A percentile compares a stretch with the other conserved stretches of the same genome.
These are phyloP conservation scores for Trachymyrmex cornetzi DNA, from an alignment of 1,140 invertebrate genomes.

Conservation along the genomic window DNA sequence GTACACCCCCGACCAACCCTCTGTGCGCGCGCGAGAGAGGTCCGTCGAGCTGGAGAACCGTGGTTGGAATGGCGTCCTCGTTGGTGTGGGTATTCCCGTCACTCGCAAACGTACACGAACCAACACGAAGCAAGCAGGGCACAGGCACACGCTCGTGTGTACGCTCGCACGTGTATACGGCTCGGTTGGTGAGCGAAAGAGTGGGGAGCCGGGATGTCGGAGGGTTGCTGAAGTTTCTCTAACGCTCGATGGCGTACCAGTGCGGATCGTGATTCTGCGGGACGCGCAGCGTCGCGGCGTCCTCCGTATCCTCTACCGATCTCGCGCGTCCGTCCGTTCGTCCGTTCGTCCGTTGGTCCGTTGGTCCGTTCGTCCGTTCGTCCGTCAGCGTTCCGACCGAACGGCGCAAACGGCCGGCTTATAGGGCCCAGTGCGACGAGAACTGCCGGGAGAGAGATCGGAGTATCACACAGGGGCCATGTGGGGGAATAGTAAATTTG, in stretches of 20 bases:
- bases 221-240: conserved; percentile 82
- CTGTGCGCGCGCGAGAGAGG: conserved; percentile 73
- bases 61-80: conserved; percentile 46
- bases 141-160: conserved; percentile 9
- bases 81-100: conserved; percentile 55
- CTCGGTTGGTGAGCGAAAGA: conserved; percentile 34
- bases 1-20: conserved; percentile 52
- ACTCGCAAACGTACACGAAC: not conserved
- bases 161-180: conserved; percentile 40
- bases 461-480: not conserved
- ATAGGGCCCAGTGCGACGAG: conserved; percentile 10
- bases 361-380: conserved; percentile 38
- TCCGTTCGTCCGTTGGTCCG: no score
- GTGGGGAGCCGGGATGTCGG: conserved; percentile 70
- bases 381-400: conserved; percentile 44
- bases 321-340: conserved; percentile 48
- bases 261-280: conserved; percentile 85
- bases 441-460: not conserved
- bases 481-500: not conserved
- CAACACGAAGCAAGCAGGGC: no score
- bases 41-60: conserved; percentile 69
- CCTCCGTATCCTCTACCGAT: conserved; percentile 24
- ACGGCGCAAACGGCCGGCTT: conserved; percentile 30
- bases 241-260: conserved; percentile 86
- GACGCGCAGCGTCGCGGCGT: conserved; percentile 81